Evolutionary conservation across 2,113 vertebrate genomes (phyloP), one percentile per base, ranked within the genome.

Genomic region (Phocoena sinus): DNA sequence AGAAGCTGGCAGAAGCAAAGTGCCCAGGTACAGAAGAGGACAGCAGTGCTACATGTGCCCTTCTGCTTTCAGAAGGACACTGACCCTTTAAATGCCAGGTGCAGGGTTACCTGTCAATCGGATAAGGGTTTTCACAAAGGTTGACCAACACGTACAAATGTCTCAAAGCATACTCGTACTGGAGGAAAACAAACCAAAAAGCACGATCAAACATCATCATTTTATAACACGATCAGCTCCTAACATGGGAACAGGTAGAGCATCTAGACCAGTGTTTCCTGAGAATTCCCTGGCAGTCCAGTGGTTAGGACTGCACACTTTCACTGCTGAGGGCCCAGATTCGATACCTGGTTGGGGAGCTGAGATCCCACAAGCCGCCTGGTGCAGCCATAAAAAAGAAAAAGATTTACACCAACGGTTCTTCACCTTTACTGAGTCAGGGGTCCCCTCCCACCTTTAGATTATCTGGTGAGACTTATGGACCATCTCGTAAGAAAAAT

Each of bases 161-260:
- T 96, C 99, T 99, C 98, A 99, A 97, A 3, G 99, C 99, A 41
- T 99, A 99, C 90, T 99, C 99, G 6, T 99, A 99, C 99, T 99
- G 98, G 94, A 99, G 99, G 96, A 85, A 98, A 97, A 88, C 23
- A 86, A 65, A 88, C 9, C 10, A 20, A 13, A 44, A 10, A 74
- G 67, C 89, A 50, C 4, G 0, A 1, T 47, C 38, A 36, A 1
- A 12, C 8, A 1, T 33, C 62, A 56, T 6, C 68, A 1, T 31
- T 25, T 44, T 47, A 28, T 4, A n/a, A 2, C 0, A 7, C 4
- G 3, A 2, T 9, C 36, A 21, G 1, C 38, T 28, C 56, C 25
- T 28, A 0, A 25, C 67, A 14, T 5, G 26, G 76, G 77, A 56
- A 56, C n/a, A 36, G 1, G 0, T 25, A n/a, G 74, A 60, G 58